Base-by-base conservation (phyloP, 2,888 invertebrate species). In the Noctua pronuba region DNA sequence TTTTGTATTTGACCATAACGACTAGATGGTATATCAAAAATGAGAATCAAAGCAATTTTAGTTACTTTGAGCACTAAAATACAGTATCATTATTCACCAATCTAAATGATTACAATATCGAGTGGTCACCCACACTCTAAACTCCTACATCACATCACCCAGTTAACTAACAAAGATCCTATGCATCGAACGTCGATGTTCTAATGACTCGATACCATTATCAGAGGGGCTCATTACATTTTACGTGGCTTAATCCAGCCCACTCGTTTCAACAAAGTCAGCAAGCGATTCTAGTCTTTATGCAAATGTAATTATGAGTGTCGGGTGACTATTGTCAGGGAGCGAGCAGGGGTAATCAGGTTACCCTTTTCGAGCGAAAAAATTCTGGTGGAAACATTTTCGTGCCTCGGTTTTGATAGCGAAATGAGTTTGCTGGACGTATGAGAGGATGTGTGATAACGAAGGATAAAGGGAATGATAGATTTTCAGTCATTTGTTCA, bases 171-270 rank as follows among this genome's bases (percentile, higher is more conserved):
- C 55, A 31, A 60, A 75, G 76, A 70, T 84, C 86, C 85, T 82
- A 88, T 62, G 75, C 83, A 86, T 86, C 84, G 82, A 85, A 82
- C 86, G 86, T 86, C 72, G 77, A 84, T 75, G 86, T 79, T 90
- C 91, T 94, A 95, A 95, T 94, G 94, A 94, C 92, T 88, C 92
- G 88, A 84, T 89, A 85, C 93, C 89, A 93, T 94, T 94, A 95
- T 93, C 92, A 93, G 91, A 91, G 91, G 88, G 92, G 90, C 92
- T 94, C 95, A 95, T 95, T 95, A 94, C 92, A 94, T 94, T 95
- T 94, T 92, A 94, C 92, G 92, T 90, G 86, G 90, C 89, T 91
- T 92, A 93, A 94, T 93, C 92, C 90, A 90, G 87, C 88, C 88
- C 88, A 92, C 89, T 91, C 87, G 88, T 86, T 87, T 82, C 83